These are phyloP conservation scores for Eupithecia inturbata DNA, from an alignment of 2,888 invertebrate genomes.

Conservation along the genomic window DNA sequence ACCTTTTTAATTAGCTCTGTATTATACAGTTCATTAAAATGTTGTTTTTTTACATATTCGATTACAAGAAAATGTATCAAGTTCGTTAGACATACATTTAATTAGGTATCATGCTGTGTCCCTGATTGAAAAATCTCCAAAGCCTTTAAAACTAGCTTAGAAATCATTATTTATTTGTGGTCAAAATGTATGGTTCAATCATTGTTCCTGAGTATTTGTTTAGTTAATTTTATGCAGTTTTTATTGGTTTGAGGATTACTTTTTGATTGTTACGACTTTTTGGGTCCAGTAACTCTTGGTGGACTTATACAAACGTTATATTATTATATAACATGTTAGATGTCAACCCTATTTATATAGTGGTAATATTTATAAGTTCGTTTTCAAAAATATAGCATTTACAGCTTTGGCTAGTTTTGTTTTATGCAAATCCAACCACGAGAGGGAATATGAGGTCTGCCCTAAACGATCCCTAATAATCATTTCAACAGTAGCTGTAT, in stretches of 20 bases:
- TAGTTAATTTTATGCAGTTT: conserved; percentile 35
- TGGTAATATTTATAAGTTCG: no score
- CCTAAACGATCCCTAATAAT: no score
- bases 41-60: conserved; percentile 43
- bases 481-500: no score
- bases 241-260: conserved; percentile 31
- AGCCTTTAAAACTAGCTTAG: conserved; percentile 49
- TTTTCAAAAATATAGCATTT: neutral
- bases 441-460: no score
- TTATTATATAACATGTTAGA: neutral
- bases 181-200: conserved; percentile 39
- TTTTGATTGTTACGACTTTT: conserved; percentile 22
- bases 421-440: neutral
- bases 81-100: conserved; percentile 71
- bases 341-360: no score
- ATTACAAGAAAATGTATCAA: conserved; percentile 40
- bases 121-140: conserved; percentile 73
- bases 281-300: neutral
- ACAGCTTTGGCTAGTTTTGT: neutral
- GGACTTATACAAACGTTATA: no score
- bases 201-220: conserved; percentile 43
- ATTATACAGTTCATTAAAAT: conserved; percentile 45
- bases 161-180: conserved; percentile 51
- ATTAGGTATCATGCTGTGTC: conserved; percentile 70
- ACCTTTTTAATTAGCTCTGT: conserved; percentile 42